Conservation (phyloP, 2,888 invertebrate species). For the Cataglyphis rosenhaueri region DNA sequence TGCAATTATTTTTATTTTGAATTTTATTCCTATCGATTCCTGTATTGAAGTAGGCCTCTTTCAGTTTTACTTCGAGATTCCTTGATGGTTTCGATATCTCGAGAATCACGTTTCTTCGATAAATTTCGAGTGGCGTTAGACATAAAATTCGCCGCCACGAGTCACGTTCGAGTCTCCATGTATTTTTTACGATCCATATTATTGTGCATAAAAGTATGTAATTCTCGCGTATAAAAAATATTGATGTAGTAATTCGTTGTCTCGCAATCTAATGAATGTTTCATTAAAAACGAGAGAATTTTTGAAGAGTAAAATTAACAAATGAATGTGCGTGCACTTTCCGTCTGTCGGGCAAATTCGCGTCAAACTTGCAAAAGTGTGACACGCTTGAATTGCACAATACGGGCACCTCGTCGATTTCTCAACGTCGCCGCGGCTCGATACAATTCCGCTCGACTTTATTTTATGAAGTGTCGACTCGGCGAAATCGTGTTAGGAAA, state of each 20-base stretch:
- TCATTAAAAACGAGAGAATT: not conserved
- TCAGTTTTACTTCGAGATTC: not conserved
- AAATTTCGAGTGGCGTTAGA: not conserved
- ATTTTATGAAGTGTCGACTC: constrained; percentile 78
- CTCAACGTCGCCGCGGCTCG: constrained; percentile 54
- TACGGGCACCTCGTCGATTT: constrained; percentile 25
- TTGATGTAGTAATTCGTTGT: not conserved
- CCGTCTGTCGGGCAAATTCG: not conserved
- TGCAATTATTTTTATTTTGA: not conserved
- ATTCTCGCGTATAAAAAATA: not conserved
- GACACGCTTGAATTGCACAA: constrained; percentile 45
- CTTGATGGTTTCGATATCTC: not conserved
- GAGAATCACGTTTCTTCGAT: not conserved
- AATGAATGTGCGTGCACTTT: not conserved
- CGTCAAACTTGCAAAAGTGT: constrained; percentile 34
- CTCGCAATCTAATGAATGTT: not conserved
- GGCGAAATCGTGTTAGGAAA: constrained; percentile 62
- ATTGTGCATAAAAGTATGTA: not conserved
- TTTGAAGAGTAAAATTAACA: not conserved
- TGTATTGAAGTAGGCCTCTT: not conserved
- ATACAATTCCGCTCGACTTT: constrained; percentile 65
- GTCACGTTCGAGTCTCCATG: not conserved
- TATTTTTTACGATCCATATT: not conserved
- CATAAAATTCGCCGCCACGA: not conserved
- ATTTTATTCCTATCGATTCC: too few relatives aligned